Base-by-base conservation (phyloP, 2,888 invertebrate species). In the Xylocampa areola region DNA sequence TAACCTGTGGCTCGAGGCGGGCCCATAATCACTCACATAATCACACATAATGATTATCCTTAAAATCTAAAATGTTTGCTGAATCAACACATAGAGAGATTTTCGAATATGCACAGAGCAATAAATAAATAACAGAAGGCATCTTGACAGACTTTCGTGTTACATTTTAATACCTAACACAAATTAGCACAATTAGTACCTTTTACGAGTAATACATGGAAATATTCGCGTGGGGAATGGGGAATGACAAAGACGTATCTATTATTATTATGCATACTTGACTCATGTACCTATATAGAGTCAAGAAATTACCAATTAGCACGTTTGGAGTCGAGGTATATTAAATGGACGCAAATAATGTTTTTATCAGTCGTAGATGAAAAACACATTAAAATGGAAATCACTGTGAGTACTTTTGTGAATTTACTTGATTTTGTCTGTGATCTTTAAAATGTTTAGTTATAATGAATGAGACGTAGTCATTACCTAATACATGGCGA, bases 261-360 rank as follows among this genome's bases (percentile, higher is more conserved):
- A 37, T 30, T 39, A 19, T 5, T 65, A 32, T 13, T 11, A 4
- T 17, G 27, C 21, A 41, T 30, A 32, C 30, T n/a, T n/a, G n/a
- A n/a, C n/a, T n/a, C n/a, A n/a, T n/a, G n/a, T n/a, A n/a, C n/a
- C n/a, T 17, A 52, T 17, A 41, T 66, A n/a, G 50, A 76, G 21
- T 57, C 67, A 52, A 52, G 47, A 35, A 30, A 27, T 16, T 48
- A 47, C 47, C 57, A 82, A 83, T 85, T 85, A 83, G 70, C 85
- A 73, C 45, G 49, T 77, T 50, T 49, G 21, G n/a, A n/a, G 35
- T 33, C 68, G 61, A 64, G 10, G 8, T 58, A 68, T 73, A 76
- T 65, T 47, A 65, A 48, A 68, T 50, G 70, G 29, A 35, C 36
- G 36, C 40, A 25, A 41, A 55, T 29, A 21, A 50, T 33, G 57